Evolutionary conservation across 2,888 invertebrate species (phyloP).

Genomic region (Lampropteryx suffumata): DNA sequence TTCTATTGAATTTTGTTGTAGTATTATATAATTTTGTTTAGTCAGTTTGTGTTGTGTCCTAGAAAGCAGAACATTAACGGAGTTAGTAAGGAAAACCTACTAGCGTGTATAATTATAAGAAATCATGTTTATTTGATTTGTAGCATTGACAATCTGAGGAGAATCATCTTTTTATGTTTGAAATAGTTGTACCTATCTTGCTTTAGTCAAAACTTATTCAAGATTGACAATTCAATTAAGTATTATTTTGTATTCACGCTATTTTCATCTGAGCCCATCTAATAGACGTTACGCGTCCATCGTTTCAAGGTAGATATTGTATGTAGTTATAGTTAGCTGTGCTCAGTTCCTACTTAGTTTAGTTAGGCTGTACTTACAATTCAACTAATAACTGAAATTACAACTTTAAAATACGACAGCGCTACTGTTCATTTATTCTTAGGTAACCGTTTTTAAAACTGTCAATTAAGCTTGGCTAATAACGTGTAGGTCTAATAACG

Average conservation of each 20-base stretch:
- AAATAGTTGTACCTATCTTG: neutral
- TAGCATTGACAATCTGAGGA: neutral
- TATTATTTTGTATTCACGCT: neutral
- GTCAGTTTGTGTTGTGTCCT: conserved; percentile 22
- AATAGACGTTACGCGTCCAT: neutral
- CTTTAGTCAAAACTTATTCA: neutral
- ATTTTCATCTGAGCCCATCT: conserved; percentile 7
- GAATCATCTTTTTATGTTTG: neutral
- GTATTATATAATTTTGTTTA: conserved; percentile 37
- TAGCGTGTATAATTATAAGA: neutral
- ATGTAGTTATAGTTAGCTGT: conserved; percentile 23
- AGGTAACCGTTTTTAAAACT: neutral
- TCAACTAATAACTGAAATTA: conserved; percentile 18
- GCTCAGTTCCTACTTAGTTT: conserved; percentile 41
- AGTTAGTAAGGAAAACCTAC: conserved; percentile 1
- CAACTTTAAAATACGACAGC: conserved; percentile 5
- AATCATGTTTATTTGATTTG: neutral
- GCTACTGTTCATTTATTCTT: conserved; percentile 2
- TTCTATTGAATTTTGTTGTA: conserved; percentile 32
- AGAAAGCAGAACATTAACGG: neutral
- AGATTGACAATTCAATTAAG: conserved; percentile 1
- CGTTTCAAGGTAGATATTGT: conserved; percentile 1
- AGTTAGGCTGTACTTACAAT: conserved; percentile 16
- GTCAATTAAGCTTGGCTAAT: neutral
- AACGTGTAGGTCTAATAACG: too few species aligned